Percentiles rank a stretch among this genome's conserved stretches.
phyloP scores from a whole-genome alignment of 2,113 vertebrate genomes.

The Alaudala cheleensis region DNA sequence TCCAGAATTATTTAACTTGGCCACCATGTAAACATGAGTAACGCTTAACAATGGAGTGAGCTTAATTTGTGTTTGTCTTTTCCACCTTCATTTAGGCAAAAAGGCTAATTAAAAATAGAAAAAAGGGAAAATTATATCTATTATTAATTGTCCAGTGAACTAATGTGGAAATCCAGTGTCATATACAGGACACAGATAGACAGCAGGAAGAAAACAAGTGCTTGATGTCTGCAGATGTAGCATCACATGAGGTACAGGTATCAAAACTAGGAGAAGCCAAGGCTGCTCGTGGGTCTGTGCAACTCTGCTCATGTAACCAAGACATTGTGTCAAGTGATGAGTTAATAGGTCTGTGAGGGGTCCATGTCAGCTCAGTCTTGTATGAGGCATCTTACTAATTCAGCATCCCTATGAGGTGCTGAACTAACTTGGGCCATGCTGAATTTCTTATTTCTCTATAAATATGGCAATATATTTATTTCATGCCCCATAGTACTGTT shows the following conservation, averaged over 20 bases:
- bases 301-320: background rate
- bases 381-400: background rate
- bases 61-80: background rate
- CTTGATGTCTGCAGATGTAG: background rate
- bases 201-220: background rate
- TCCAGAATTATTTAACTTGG: background rate
- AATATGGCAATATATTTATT: background rate
- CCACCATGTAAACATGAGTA: background rate
- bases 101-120: conserved; percentile 27
- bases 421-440: background rate
- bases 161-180: background rate
- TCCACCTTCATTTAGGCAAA: background rate
- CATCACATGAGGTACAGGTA: background rate
- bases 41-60: background rate
- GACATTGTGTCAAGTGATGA: background rate
- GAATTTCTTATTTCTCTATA: background rate
- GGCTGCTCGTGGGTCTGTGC: background rate
- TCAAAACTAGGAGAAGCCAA: background rate
- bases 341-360: background rate
- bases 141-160: background rate
- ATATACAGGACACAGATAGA: background rate
- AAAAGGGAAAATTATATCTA: background rate
- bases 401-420: background rate
- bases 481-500: background rate
- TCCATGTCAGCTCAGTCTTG: background rate